phyloP scores from a whole-genome alignment of 1,140 invertebrate genomes.

The Portunus trituberculatus region DNA sequence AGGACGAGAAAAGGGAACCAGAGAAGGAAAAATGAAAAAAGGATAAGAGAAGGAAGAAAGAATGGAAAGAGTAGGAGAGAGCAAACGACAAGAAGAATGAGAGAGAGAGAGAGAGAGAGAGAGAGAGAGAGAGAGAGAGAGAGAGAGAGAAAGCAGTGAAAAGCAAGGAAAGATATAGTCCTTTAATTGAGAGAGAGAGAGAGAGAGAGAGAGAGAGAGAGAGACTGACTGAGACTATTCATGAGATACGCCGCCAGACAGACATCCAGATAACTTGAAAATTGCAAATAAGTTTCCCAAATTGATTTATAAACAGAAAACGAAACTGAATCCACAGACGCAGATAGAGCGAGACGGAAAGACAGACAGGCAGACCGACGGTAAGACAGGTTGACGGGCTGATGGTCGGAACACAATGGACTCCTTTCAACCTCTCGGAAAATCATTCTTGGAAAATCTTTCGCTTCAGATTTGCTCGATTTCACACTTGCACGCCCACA shows the following conservation, averaged over 20 bases:
- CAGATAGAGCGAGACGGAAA: too few relatives aligned
- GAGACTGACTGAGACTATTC: background rate
- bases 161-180: background rate
- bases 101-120: background rate
- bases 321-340: too few relatives aligned
- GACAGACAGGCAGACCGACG: too few relatives aligned
- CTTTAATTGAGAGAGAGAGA: background rate
- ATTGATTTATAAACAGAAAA: background rate
- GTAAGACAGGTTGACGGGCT: too few relatives aligned
- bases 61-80: background rate
- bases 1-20: background rate
- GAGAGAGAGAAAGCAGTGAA: background rate
- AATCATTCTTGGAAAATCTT: too few relatives aligned
- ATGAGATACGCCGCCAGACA: background rate
- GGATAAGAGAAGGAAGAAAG: background rate
- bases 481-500: too few relatives aligned
- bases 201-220: conserved; percentile 20
- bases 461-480: too few relatives aligned
- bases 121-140: background rate
- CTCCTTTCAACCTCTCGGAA: too few relatives aligned
- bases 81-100: background rate
- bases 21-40: background rate
- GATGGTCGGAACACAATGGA: too few relatives aligned
- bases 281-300: background rate
- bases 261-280: background rate